Evolutionary conservation across 2,113 vertebrate species (phyloP).

Genomic region (Stercorarius parasiticus): DNA sequence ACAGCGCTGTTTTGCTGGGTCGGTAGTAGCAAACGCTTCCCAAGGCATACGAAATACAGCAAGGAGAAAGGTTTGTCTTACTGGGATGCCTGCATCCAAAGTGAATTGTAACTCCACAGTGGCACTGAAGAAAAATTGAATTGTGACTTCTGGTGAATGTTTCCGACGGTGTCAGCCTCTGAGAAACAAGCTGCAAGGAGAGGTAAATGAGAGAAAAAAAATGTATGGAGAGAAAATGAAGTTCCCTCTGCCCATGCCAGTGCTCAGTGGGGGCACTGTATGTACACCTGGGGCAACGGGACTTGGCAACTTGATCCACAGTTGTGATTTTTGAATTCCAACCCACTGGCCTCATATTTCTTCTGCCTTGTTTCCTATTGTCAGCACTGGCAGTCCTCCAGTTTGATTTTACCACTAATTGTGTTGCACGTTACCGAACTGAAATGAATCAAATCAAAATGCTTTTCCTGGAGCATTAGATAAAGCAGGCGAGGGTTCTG

Average conservation of each 20-base stretch:
- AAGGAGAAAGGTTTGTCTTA: not conserved
- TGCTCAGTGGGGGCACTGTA: slow-evolving; percentile 37
- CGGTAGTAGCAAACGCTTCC: not conserved
- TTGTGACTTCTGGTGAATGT: not conserved
- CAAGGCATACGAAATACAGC: not conserved
- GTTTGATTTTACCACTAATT: slow-evolving; percentile 84
- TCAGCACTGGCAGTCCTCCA: slow-evolving; percentile 79
- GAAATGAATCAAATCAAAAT: slow-evolving; percentile 87
- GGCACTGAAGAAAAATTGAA: not conserved
- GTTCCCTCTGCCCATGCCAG: not conserved
- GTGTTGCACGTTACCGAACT: slow-evolving; percentile 79
- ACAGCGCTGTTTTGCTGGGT: not conserved
- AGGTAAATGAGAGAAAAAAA: not conserved
- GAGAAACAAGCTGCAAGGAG: not conserved
- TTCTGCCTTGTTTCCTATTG: slow-evolving; percentile 83
- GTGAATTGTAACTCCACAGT: not conserved
- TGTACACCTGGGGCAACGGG: slow-evolving; percentile 65
- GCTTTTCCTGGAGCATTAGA: slow-evolving; percentile 86
- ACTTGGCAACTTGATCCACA: slow-evolving; percentile 76
- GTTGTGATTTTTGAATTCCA: slow-evolving; percentile 82
- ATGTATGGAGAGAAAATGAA: slow-evolving; percentile 1
- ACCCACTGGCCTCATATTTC: slow-evolving; percentile 80
- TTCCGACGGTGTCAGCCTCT: rapidly evolving
- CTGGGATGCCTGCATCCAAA: not conserved
- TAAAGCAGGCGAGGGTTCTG: slow-evolving; percentile 81